Percentiles rank a stretch among this genome's conserved stretches.
These are phyloP conservation scores for Halictus ligatus DNA, from an alignment of 2,888 invertebrate genomes.

Conservation along the genomic window DNA sequence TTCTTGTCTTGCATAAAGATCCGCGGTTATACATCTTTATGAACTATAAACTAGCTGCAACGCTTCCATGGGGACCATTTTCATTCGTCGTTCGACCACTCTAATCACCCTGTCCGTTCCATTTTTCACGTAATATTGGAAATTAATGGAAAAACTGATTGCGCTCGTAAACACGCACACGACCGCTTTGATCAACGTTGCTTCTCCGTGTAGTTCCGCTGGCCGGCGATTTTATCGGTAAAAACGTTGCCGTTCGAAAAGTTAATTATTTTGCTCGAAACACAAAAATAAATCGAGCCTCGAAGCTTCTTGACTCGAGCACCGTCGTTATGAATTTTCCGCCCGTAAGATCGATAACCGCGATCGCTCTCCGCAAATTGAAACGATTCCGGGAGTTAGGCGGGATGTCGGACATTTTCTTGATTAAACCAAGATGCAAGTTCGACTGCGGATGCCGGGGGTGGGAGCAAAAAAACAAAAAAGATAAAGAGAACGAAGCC, in stretches of 20 bases:
- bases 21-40: too few species aligned
- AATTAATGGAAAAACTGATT: constrained; percentile 10
- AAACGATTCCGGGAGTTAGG: neutral
- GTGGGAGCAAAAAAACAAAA: constrained; percentile 1
- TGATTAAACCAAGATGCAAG: constrained; percentile 59
- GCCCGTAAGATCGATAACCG: neutral
- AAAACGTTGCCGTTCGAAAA: neutral
- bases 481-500: neutral
- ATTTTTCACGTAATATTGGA: neutral
- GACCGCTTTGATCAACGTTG: neutral
- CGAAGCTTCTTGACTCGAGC: neutral
- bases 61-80: neutral
- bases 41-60: neutral
- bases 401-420: constrained; percentile 41
- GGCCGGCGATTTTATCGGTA: neutral
- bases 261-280: neutral
- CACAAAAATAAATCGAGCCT: neutral
- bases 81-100: neutral
- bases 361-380: neutral
- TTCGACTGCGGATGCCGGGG: constrained; percentile 8
- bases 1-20: too few species aligned
- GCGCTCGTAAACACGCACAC: neutral
- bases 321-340: neutral
- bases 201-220: neutral
- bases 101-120: neutral